Percentiles rank a stretch among this genome's conserved stretches.
Evolutionary conservation across 2,888 invertebrate species (phyloP).

Genomic region (Crepidodera aurea): DNA sequence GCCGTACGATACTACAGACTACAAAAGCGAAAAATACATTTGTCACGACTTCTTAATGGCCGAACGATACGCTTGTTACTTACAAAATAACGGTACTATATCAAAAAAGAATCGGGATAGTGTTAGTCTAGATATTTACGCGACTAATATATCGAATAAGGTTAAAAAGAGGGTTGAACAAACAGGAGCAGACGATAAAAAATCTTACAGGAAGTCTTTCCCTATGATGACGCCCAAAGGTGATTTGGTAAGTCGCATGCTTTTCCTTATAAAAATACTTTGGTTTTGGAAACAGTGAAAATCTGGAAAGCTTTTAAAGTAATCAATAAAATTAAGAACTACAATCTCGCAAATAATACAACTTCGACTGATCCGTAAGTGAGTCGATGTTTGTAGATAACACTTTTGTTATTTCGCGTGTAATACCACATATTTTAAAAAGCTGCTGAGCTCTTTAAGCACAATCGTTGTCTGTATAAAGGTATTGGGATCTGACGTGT

Average conservation of each 20-base stretch:
- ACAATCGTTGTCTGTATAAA: too few species aligned
- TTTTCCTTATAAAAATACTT: not conserved
- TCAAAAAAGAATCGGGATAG: constrained; percentile 22
- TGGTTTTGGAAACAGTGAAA: too few species aligned
- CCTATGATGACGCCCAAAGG: constrained; percentile 42
- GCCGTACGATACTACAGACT: constrained; percentile 15
- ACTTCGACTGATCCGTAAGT: too few species aligned
- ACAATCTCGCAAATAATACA: too few species aligned
- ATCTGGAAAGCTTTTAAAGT: too few species aligned
- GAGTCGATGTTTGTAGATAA: too few species aligned
- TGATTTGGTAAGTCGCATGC: constrained; percentile 42
- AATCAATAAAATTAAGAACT: too few species aligned
- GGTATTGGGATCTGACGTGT: too few species aligned
- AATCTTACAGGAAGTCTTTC: constrained; percentile 44
- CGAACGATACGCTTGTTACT: constrained; percentile 47
- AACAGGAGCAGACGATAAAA: constrained; percentile 40
- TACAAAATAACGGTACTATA: constrained; percentile 37
- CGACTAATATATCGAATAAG: constrained; percentile 26
- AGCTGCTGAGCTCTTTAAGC: too few species aligned
- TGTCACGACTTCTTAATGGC: constrained; percentile 52
- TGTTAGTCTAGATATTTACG: constrained; percentile 21
- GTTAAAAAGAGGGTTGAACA: constrained; percentile 16
- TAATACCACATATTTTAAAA: too few species aligned
- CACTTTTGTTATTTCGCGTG: too few species aligned
- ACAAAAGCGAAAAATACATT: constrained; percentile 43